Percentiles rank a stretch among this genome's conserved stretches.
phyloP scores from a whole-genome alignment of 2,113 vertebrate species.

The Syrmaticus mikado region DNA sequence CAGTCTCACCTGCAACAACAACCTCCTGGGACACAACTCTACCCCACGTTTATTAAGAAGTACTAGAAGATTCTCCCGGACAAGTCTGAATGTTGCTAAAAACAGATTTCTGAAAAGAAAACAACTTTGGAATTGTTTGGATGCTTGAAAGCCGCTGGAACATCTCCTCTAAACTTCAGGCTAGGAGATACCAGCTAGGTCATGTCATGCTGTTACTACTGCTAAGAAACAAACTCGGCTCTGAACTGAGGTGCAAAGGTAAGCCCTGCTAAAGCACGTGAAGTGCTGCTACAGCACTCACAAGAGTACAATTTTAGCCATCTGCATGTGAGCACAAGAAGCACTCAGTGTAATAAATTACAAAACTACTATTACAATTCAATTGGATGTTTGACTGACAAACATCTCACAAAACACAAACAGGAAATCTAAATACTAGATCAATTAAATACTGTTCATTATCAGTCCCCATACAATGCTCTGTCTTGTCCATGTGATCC shows the following conservation, averaged over 20 bases:
- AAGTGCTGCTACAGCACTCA: background rate
- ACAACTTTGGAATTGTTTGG: background rate
- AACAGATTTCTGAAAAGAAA: background rate
- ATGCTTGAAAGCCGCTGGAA: background rate
- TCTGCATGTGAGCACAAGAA: background rate
- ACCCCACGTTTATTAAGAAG: background rate
- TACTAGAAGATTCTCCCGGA: background rate
- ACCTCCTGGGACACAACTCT: accelerated
- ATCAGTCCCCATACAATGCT: background rate
- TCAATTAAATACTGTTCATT: constrained; percentile 23
- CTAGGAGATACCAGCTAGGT: background rate
- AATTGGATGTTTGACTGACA: background rate
- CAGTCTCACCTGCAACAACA: background rate
- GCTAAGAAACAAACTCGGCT: background rate
- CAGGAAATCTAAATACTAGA: background rate
- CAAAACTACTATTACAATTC: background rate
- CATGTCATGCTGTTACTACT: background rate
- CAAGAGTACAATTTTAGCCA: background rate
- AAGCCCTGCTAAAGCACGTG: background rate
- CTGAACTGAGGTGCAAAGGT: background rate
- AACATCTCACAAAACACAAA: background rate
- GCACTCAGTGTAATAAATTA: background rate
- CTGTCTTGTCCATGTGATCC: background rate
- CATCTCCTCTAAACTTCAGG: background rate
- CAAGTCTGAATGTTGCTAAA: background rate